Evolutionary conservation across 2,113 vertebrate species (phyloP).

Genomic region (Edolisoma coerulescens): DNA sequence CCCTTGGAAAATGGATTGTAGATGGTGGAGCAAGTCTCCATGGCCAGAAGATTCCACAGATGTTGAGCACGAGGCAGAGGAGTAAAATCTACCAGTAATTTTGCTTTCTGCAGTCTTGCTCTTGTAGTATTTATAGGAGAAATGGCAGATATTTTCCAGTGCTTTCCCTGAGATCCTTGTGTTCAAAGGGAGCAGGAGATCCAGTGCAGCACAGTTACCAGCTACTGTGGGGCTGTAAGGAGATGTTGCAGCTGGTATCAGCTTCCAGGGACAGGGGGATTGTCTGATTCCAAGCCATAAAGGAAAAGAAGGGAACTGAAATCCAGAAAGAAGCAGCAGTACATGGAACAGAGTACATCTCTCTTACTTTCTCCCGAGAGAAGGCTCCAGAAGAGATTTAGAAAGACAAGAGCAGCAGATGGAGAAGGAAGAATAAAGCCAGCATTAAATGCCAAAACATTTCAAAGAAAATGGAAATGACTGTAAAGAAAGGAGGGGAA

Average conservation of each 20-base stretch:
- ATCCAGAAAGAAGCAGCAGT: neutral
- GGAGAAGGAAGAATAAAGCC: conserved; percentile 63
- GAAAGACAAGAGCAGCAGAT: conserved; percentile 62
- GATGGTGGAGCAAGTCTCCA: neutral
- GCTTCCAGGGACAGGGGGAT: neutral
- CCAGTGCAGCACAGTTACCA: neutral
- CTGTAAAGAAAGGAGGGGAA: conserved; percentile 53
- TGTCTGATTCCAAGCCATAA: neutral
- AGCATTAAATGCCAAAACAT: conserved; percentile 55
- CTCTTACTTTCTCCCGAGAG: neutral
- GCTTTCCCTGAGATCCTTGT: neutral
- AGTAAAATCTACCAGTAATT: neutral
- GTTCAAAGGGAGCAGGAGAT: neutral
- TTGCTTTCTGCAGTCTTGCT: neutral
- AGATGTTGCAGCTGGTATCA: neutral
- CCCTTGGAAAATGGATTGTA: neutral
- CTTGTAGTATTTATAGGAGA: neutral
- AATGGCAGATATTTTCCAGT: neutral
- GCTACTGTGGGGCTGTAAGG: neutral
- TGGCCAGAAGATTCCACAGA: neutral
- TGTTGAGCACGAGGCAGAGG: neutral
- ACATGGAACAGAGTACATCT: neutral
- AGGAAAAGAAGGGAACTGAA: neutral
- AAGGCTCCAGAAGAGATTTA: conserved; percentile 57
- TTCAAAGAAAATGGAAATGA: conserved; percentile 62